phyloP scores from a whole-genome alignment of 2,888 invertebrate genomes.

The Pseudococcus longispinus region DNA sequence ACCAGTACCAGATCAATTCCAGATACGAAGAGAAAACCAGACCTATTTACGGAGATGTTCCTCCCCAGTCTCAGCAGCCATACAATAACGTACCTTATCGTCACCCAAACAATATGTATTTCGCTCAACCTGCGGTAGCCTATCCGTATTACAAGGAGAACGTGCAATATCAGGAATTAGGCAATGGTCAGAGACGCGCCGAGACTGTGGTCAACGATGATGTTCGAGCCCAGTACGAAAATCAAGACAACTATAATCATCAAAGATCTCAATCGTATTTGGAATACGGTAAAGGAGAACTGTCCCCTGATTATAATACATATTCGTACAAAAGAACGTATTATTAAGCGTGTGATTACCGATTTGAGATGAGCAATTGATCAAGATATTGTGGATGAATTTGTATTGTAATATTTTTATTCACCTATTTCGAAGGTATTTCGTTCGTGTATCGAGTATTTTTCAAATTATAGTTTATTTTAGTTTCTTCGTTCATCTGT shows the following conservation, averaged over 20 bases:
- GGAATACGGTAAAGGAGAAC: slow-evolving; percentile 56
- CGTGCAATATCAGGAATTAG: slow-evolving; percentile 48
- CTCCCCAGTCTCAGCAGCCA: neutral
- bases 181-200: slow-evolving; percentile 50
- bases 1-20: slow-evolving; percentile 56
- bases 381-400: neutral
- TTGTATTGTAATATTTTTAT: neutral
- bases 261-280: slow-evolving; percentile 54
- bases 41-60: slow-evolving; percentile 39
- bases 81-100: neutral
- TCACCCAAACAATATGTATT: neutral
- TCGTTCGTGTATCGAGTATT: neutral
- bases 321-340: slow-evolving; percentile 55
- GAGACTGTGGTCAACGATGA: slow-evolving; percentile 40
- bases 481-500: too few relatives aligned
- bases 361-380: neutral
- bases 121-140: neutral
- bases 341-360: slow-evolving; percentile 9
- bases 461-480: neutral
- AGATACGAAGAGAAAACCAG: slow-evolving; percentile 56
- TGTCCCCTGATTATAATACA: slow-evolving; percentile 54
- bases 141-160: slow-evolving; percentile 51
- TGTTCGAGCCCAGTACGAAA: slow-evolving; percentile 2
- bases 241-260: slow-evolving; percentile 41
- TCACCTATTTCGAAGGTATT: neutral